phyloP scores from a whole-genome alignment of 2,113 vertebrate species.

The Hassar affinis region DNA sequence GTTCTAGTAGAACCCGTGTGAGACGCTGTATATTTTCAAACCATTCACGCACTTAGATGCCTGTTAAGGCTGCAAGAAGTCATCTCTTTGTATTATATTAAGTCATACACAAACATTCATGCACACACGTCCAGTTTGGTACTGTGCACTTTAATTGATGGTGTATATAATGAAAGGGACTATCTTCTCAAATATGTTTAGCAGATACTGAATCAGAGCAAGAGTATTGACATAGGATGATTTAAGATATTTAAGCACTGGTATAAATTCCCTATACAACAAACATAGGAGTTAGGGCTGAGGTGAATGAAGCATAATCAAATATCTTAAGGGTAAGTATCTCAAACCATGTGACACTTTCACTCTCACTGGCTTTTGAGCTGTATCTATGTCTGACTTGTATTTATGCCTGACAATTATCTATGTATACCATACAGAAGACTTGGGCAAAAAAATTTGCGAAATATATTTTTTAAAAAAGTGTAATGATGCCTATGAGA shows the following conservation, averaged over 20 bases:
- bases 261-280: neutral
- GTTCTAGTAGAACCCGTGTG: neutral
- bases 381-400: slow-evolving; percentile 14
- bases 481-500: neutral
- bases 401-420: slow-evolving; percentile 19
- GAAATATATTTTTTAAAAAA: slow-evolving; percentile 2
- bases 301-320: neutral
- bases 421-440: slow-evolving; percentile 37
- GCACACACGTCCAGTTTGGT: neutral
- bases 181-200: neutral
- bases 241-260: neutral
- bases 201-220: neutral
- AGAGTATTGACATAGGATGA: neutral
- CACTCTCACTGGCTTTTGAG: slow-evolving; percentile 23
- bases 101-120: neutral
- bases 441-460: neutral
- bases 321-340: neutral
- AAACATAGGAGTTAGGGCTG: neutral
- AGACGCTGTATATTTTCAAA: neutral
- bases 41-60: neutral
- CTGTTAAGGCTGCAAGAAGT: neutral
- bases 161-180: neutral
- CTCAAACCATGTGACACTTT: slow-evolving; percentile 15
- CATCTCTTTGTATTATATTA: neutral
- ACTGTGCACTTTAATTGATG: neutral